Evolutionary conservation across 1,140 invertebrate species (phyloP), one percentile per base, ranked within the genome.

Genomic region (Lithobius niger): DNA sequence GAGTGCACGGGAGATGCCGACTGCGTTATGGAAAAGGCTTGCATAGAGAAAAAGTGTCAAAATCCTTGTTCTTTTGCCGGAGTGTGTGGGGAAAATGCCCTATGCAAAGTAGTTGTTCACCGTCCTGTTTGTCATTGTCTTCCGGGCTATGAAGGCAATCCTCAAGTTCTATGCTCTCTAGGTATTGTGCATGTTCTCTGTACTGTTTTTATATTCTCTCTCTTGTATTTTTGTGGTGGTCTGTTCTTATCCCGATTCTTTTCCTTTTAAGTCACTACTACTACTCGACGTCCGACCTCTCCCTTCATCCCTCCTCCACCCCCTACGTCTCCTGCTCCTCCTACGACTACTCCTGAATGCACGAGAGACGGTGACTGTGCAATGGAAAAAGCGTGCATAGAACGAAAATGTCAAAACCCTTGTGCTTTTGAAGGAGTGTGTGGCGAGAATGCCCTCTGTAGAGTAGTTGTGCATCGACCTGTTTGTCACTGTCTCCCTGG

Each of bases 231-330:
- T 16, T 45, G n/a, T n/a, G n/a, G n/a, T n/a, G n/a, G n/a, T n/a
- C n/a, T n/a, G n/a, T n/a, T n/a, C n/a, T n/a, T n/a, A 93, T 78
- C 77, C 79, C 74, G 87, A 91, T 74, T 94, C 89, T 76, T 80
- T 51, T 51, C 16, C 31, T 26, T 44, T 27, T 45, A 19, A 47
- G 21, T 44, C 49, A 10, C 31, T 10, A 88, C 70, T 81, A 55
- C 25, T 50, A 75, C 64, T 77, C 76, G 54, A 88, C 86, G 67
- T 71, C 28, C 53, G 3, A 55, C 24, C 3, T 3, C 19, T 25
- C 18, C 21, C 21, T 86, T 58, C 87, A 6, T 48, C 21, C 3
- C 53, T 88, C 84, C 62, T 75, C 74, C 55, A 81, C 82, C 18
- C 82, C 83, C 3, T 87, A 83, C 65, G 85, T 86, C 43, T 79